Conservation (phyloP, 2,888 invertebrate genomes). For the Lasius fuliginosus region DNA sequence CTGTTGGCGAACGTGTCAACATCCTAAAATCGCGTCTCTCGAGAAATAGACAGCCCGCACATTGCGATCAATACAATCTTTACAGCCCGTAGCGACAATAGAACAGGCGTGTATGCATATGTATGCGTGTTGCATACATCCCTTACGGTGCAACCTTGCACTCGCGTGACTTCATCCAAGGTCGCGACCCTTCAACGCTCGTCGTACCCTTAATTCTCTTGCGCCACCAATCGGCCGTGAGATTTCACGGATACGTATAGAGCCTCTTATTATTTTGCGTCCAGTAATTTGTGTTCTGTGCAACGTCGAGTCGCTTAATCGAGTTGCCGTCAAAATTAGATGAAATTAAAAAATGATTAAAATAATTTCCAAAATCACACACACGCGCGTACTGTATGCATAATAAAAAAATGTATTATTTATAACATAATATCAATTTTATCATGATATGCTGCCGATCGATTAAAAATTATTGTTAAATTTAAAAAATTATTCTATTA, state of each 20-base stretch:
- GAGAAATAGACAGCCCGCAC: slow-evolving; percentile 29
- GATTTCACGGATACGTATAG: slow-evolving; percentile 12
- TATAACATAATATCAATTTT: not conserved
- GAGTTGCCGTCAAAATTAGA: not conserved
- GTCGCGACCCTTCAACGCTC: slow-evolving; percentile 38
- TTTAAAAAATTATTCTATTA: too few species aligned
- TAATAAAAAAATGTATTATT: not conserved
- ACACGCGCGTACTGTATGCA: not conserved
- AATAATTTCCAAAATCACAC: not conserved
- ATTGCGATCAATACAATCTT: slow-evolving; percentile 61
- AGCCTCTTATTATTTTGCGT: slow-evolving; percentile 6
- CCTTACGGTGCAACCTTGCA: slow-evolving; percentile 52
- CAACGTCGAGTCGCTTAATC: not conserved
- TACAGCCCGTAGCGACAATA: slow-evolving; percentile 1
- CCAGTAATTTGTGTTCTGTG: not conserved
- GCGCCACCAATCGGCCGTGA: slow-evolving; percentile 44
- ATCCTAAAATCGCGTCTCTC: slow-evolving; percentile 57
- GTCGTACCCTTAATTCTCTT: slow-evolving; percentile 48
- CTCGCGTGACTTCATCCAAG: slow-evolving; percentile 63
- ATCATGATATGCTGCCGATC: not conserved
- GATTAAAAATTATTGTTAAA: slow-evolving; percentile 5
- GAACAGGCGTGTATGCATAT: slow-evolving; percentile 38
- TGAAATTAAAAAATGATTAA: not conserved
- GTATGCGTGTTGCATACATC: slow-evolving; percentile 31
- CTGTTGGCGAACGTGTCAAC: slow-evolving; percentile 27